These are phyloP conservation scores for Lagria hirta DNA, from an alignment of 2,888 invertebrate species.

Conservation along the genomic window DNA sequence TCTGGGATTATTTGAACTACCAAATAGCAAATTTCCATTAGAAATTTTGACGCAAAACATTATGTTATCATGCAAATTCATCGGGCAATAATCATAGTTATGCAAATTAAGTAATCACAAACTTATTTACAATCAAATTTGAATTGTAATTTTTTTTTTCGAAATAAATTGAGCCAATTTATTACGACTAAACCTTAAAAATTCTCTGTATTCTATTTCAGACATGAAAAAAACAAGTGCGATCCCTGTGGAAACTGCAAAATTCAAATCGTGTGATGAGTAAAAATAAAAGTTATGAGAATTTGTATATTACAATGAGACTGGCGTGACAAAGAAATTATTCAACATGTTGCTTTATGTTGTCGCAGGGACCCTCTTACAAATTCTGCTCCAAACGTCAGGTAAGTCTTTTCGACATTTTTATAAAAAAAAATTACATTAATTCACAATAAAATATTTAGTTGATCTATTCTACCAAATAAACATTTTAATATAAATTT, in stretches of 20 bases:
- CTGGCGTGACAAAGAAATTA: constrained; percentile 33
- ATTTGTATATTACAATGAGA: constrained; percentile 17
- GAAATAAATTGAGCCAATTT: not conserved
- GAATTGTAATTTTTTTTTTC: no score
- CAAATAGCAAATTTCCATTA: constrained; percentile 7
- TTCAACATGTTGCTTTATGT: constrained; percentile 43
- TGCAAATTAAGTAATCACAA: constrained; percentile 16
- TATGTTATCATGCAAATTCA: constrained; percentile 13
- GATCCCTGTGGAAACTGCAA: constrained; percentile 9
- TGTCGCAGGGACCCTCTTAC: constrained; percentile 41
- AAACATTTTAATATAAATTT: no score
- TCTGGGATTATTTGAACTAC: not conserved
- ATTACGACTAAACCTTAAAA: constrained; percentile 17
- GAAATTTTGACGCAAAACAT: constrained; percentile 14
- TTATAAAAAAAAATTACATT: no score
- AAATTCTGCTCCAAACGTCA: constrained; percentile 41
- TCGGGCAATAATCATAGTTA: constrained; percentile 13
- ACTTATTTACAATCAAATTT: constrained; percentile 15
- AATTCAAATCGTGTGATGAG: constrained; percentile 29
- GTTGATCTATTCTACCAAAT: no score
- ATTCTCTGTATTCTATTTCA: constrained; percentile 22
- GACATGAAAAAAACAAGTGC: constrained; percentile 14
- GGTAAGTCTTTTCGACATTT: constrained; percentile 34
- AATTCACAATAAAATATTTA: no score
- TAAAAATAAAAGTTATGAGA: constrained; percentile 20